A percentile compares a stretch with the other conserved stretches of the same genome.
Evolutionary conservation across 2,888 invertebrate genomes (phyloP).

Genomic region (Ametastegia equiseti): DNA sequence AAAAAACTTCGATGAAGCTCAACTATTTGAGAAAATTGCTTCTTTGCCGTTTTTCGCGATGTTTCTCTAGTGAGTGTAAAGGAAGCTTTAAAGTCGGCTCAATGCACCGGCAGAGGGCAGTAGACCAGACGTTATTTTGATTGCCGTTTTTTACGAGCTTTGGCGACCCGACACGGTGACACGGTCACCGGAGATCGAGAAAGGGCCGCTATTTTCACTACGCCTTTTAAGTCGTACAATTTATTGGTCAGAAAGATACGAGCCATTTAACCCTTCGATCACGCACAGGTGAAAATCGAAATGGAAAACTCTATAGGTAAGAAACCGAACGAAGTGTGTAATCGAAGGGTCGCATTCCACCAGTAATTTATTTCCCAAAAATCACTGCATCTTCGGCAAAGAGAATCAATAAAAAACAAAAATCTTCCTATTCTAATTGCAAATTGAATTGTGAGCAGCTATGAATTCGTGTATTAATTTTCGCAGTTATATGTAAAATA

Average conservation of each 20-base stretch:
- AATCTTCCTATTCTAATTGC: too few relatives aligned
- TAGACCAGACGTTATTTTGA: not conserved
- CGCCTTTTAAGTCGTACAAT: not conserved
- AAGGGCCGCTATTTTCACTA: not conserved
- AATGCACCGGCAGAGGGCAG: not conserved
- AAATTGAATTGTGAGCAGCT: too few relatives aligned
- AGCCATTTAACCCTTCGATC: not conserved
- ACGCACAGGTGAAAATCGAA: not conserved
- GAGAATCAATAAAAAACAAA: too few relatives aligned
- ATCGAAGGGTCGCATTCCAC: too few relatives aligned
- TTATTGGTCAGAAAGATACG: not conserved
- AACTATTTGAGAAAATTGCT: not conserved
- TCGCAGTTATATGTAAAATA: too few relatives aligned
- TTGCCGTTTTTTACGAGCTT: constrained; percentile 2
- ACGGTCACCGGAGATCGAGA: not conserved
- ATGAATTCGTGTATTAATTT: too few relatives aligned
- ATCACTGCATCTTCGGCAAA: too few relatives aligned
- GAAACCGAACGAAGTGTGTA: too few relatives aligned
- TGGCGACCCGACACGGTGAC: not conserved
- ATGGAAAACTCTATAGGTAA: not conserved
- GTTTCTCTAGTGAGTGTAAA: not conserved
- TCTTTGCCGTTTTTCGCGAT: not conserved
- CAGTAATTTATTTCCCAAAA: too few relatives aligned
- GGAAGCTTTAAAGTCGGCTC: not conserved
- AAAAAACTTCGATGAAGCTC: not conserved